A percentile compares a stretch with the other conserved stretches of the same genome.
These are phyloP conservation scores for Hydrotaea cyrtoneurina DNA, from an alignment of 2,888 invertebrate species.

Conservation along the genomic window DNA sequence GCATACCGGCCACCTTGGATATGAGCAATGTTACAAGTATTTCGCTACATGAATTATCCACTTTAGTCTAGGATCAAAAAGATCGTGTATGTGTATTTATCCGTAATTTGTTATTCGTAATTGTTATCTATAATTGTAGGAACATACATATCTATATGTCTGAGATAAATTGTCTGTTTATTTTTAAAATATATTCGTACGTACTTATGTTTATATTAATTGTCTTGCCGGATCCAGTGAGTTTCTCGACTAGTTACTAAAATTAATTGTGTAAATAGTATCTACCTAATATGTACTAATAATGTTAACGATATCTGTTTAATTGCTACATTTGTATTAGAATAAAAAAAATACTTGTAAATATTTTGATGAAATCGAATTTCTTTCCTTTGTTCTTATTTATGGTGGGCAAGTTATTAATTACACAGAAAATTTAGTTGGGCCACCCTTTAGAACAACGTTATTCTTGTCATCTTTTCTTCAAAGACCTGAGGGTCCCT, in stretches of 20 bases:
- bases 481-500: too few relatives aligned
- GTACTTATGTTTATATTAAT: background rate
- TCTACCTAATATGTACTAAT: background rate
- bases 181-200: background rate
- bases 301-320: constrained; percentile 7
- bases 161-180: constrained; percentile 7
- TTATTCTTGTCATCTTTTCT: too few relatives aligned
- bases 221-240: constrained; percentile 36
- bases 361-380: background rate
- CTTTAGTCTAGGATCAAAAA: constrained; percentile 82
- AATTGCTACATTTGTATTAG: background rate
- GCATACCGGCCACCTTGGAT: constrained; percentile 83
- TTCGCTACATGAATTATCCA: constrained; percentile 86
- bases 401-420: too few relatives aligned
- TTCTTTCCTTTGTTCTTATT: too few relatives aligned
- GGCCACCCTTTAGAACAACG: too few relatives aligned
- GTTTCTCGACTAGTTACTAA: background rate
- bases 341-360: background rate
- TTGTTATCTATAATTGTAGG: constrained; percentile 14
- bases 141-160: background rate
- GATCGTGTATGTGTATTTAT: background rate
- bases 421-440: too few relatives aligned
- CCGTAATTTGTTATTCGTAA: constrained; percentile 10
- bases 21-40: constrained; percentile 85
- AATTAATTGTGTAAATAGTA: constrained; percentile 23